Evolutionary conservation across 2,113 vertebrate genomes (phyloP), one percentile per base, ranked within the genome.

Genomic region (Heterochromis multidens): DNA sequence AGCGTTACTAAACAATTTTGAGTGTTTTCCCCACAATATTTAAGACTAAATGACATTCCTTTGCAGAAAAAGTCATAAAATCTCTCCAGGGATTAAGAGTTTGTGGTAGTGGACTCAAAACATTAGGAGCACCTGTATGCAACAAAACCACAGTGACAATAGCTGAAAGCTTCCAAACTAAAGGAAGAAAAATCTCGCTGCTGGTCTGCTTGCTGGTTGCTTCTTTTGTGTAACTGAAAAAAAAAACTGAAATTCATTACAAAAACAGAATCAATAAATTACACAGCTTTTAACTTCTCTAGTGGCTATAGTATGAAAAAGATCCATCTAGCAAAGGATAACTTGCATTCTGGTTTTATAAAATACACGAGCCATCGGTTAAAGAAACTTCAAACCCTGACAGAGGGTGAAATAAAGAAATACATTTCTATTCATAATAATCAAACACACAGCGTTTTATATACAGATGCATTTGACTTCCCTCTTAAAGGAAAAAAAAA

Each of bases 391-490:
- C 46, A 81, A 88, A 95, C 92, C 93, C 92, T 31, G 79, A 93
- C 87, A 93, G 85, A 91, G 84, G 91, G 82, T 57, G 49, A 79
- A 82, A 89, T 92, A 87, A 77, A 93, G 92, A 95, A 93, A 93
- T 88, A 89, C 76, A 89, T 93, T 92, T 94, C 89, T 91, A 92
- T 89, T 92, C 37, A 84, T 84, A 86, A 84, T 88, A 78, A 90
- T 92, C 89, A 94, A 95, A 95, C 93, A 96, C 94, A 94, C 92
- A 93, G 91, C 89, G 78, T 96, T 96, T 95, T 94, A 93, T 94
- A 92, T 89, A 95, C 90, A 95, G 54, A 91, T 80, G 67, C 35
- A 89, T 87, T 87, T n/a, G 59, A 89, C 94, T 95, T 96, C 92
- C 94, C 94, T 95, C 92, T 96, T 94, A 94, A 94, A 95, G 92